These are phyloP conservation scores for Oxyteleia sp. DNA, from an alignment of 2,888 invertebrate species.

Conservation along the genomic window DNA sequence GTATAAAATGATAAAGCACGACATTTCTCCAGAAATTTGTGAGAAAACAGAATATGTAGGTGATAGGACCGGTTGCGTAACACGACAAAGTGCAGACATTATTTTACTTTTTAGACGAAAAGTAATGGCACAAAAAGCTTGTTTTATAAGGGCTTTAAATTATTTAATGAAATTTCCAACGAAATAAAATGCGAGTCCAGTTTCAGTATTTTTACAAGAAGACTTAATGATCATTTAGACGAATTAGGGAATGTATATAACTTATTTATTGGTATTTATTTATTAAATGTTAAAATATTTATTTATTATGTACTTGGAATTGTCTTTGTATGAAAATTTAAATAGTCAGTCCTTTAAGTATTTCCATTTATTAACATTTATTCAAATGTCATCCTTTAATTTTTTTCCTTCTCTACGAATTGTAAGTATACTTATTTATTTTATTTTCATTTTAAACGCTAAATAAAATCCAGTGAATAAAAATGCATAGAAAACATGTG, in stretches of 20 bases:
- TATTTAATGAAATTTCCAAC: background rate
- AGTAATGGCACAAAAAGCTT: background rate
- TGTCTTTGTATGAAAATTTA: too few relatives aligned
- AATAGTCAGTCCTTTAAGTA: too few relatives aligned
- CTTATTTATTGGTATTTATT: too few relatives aligned
- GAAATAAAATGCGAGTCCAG: background rate
- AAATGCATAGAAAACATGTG: too few relatives aligned
- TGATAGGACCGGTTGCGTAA: background rate
- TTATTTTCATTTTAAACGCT: too few relatives aligned
- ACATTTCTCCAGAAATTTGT: slow-evolving; percentile 24
- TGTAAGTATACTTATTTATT: too few relatives aligned
- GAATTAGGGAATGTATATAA: background rate
- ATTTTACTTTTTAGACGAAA: background rate
- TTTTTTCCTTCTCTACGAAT: too few relatives aligned
- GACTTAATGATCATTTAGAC: background rate
- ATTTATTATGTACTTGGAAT: too few relatives aligned
- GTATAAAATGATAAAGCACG: slow-evolving; percentile 17
- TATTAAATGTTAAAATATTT: too few relatives aligned
- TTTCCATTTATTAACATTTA: too few relatives aligned
- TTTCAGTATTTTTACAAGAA: slow-evolving; percentile 6
- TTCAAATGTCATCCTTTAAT: too few relatives aligned
- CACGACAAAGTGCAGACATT: slow-evolving; percentile 14
- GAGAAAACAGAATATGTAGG: slow-evolving; percentile 1
- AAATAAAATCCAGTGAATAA: too few relatives aligned
- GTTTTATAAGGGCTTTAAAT: background rate